Percentiles rank a stretch among this genome's conserved stretches.
Evolutionary conservation across 1,140 invertebrate species (phyloP).

Genomic region (Zaprionus davidi): DNA sequence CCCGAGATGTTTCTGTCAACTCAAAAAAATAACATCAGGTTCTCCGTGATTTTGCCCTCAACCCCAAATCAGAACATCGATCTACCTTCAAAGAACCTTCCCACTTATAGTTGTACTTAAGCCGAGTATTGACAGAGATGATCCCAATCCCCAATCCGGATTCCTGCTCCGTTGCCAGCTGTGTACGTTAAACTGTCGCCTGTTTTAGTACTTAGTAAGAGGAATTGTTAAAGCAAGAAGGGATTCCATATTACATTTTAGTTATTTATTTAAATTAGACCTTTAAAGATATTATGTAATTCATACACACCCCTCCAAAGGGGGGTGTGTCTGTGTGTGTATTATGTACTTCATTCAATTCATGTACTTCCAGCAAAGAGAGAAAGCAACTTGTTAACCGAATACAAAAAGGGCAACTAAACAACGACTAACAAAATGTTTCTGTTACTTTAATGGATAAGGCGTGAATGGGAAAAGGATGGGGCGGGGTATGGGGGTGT

Average conservation of each 20-base stretch:
- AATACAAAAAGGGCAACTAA: slow-evolving; percentile 29
- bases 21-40: too few relatives aligned
- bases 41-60: too few relatives aligned
- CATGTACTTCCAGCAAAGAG: slow-evolving; percentile 48
- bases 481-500: too few relatives aligned
- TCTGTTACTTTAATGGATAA: background rate
- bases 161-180: background rate
- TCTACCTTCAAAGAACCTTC: too few relatives aligned
- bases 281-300: slow-evolving; percentile 30
- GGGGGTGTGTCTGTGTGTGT: too few relatives aligned
- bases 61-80: too few relatives aligned
- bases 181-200: background rate
- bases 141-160: background rate
- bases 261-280: slow-evolving; percentile 45
- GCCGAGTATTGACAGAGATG: background rate
- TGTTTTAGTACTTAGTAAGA: slow-evolving; percentile 11
- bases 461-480: too few relatives aligned
- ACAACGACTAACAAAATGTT: slow-evolving; percentile 29
- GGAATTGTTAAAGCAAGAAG: slow-evolving; percentile 37
- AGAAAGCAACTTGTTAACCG: slow-evolving; percentile 47
- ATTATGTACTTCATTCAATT: slow-evolving; percentile 43
- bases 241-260: slow-evolving; percentile 28
- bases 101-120: background rate
- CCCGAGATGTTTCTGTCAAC: too few relatives aligned
- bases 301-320: slow-evolving; percentile 7